These are phyloP conservation scores for Aphaenogaster floridana DNA, from an alignment of 1,140 invertebrate genomes.

Conservation along the genomic window DNA sequence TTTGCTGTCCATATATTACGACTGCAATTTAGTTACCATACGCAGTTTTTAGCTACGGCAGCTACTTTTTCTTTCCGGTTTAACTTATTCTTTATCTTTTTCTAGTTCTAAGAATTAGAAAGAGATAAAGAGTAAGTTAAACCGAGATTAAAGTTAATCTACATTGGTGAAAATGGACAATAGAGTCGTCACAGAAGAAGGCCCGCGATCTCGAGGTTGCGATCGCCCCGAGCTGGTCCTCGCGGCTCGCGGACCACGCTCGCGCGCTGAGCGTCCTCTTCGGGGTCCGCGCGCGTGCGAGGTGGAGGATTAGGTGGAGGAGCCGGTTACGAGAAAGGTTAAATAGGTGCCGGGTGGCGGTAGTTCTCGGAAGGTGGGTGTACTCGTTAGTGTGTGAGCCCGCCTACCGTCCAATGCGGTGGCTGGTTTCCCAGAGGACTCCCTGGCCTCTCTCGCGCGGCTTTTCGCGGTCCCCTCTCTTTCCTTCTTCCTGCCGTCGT, in stretches of 20 bases:
- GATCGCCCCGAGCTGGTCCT: background rate
- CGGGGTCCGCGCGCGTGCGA: conserved; percentile 4
- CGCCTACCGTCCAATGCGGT: conserved; percentile 86
- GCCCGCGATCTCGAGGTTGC: background rate
- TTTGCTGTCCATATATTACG: no score
- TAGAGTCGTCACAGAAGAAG: background rate
- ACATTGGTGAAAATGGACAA: no score
- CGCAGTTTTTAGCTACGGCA: no score
- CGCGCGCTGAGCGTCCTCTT: conserved; percentile 18
- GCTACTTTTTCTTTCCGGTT: no score
- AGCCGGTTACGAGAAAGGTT: conserved; percentile 77
- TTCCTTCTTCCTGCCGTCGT: conserved; percentile 70
- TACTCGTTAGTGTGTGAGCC: conserved; percentile 80
- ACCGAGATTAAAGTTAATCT: no score
- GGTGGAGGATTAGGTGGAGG: conserved; percentile 67
- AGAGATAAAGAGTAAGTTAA: no score
- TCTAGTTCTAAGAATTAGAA: no score
- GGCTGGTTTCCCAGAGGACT: conserved; percentile 84
- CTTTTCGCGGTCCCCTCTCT: conserved; percentile 83
- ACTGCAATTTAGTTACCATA: no score
- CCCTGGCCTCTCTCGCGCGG: conserved; percentile 79
- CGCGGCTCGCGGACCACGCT: background rate
- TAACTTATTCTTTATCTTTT: no score
- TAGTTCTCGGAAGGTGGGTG: conserved; percentile 81
- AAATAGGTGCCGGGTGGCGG: conserved; percentile 79